Base-by-base conservation (phyloP, 2,113 vertebrate species). In the Astatotilapia flaviijosephi region DNA sequence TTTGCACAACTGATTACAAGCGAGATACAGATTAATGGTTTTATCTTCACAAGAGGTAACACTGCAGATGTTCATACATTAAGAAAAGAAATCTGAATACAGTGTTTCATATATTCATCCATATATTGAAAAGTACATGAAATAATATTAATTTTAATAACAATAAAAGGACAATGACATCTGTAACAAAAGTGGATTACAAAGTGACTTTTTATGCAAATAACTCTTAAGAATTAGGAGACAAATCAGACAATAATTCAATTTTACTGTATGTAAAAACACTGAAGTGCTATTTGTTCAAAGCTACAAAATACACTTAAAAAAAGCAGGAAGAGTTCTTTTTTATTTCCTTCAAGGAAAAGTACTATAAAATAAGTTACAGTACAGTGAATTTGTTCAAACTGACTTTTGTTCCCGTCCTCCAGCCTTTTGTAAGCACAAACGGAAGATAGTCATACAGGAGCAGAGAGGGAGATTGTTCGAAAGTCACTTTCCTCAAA, bases 331-430 rank as follows among this genome's bases (percentile, higher is more conserved):
- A 97, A 97, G 97, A 89, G 45, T 89, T 77, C 10, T 88, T 94
- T 86, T 86, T 91, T 83, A 96, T 99, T 99, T 99, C 98, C 98
- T 98, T 99, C 98, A 98, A 99, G 98, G 98, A 99, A 99, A 99
- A 98, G 97, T 98, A 98, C 98, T 99, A 99, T 99, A 99, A 96
- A 99, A 99, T 99, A 99, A 99, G 97, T 98, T 99, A 99, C 97
- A 98, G 98, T 99, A 98, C 97, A 99, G 97, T 98, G 97, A 98
- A 98, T 98, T 97, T 97, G 97, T 98, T 97, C 97, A 97, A 98
- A 97, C 97, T 96, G 97, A 98, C 97, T 97, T 90, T 98, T 97
- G 98, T 98, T 99, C 98, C 98, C 97, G 95, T 97, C 97, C 98
- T 98, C 97, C 98, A 98, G 97, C 97, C 97, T 97, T 97, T 94